Base-by-base conservation (phyloP, 2,888 invertebrate genomes). In the Cordilura impudica region DNA sequence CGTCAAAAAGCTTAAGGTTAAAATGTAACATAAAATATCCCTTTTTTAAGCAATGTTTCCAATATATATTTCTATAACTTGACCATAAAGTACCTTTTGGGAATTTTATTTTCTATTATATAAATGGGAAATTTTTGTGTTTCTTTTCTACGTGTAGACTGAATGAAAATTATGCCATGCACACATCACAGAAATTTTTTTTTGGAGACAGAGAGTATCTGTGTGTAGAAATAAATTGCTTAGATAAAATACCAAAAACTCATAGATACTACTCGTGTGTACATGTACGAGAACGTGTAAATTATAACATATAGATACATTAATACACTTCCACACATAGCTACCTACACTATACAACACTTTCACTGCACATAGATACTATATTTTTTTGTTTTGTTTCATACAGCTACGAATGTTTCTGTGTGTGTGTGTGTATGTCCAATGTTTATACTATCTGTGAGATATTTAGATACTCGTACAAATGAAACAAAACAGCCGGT, bases 361-460 rank as follows among this genome's bases (percentile, higher is more conserved):
- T 75, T 79, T 79, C 75, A 75, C 67, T 75, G 5, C 70, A 69
- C 71, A 67, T 58, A 73, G 69, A 79, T 67, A 78, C 66, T 6
- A 49, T 29, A 45, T 45, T 63, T 56, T 63, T 61, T 16, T 58
- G 56, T 58, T 29, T 76, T 54, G 26, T 23, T 66, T 51, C 45
- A 18, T 1, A 43, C 7, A 29, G 19, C 31, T 66, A 54, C 43
- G 1, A 1, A 29, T 65, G 26, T 51, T 26, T 23, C 6, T 67
- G 60, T 49, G 31, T 43, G 63, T 63, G 26, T 56, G 70, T 12
- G 69, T 58, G 54, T 67, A 43, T 54, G 54, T 75, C 58, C 12
- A 47, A 18, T 66, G 66, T 78, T 71, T 70, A 78, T 78, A 76
- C 83, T 87, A 86, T 87, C 86, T 85, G 84, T 85, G 84, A 86